A percentile compares a stretch with the other conserved stretches of the same genome.
Conservation (phyloP, 2,888 invertebrate genomes). For the Scaptodrosophila latifasciaeformis region DNA sequence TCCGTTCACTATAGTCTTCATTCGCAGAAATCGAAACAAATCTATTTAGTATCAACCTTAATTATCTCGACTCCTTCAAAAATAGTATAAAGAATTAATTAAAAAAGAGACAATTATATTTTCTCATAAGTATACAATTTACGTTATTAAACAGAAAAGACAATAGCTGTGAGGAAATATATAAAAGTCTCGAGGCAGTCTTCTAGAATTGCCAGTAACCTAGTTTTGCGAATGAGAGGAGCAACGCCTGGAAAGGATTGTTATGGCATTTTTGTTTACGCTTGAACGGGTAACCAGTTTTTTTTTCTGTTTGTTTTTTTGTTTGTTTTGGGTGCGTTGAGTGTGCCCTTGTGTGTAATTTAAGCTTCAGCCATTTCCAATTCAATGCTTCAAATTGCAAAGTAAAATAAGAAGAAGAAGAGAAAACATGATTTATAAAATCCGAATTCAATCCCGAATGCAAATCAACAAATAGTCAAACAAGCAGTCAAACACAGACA, state of each 20-base stretch:
- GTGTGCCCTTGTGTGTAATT: conserved; percentile 3
- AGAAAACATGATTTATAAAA: too few relatives aligned
- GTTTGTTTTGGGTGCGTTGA: not conserved
- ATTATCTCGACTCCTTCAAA: too few relatives aligned
- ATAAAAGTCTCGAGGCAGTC: too few relatives aligned
- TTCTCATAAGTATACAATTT: too few relatives aligned
- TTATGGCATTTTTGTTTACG: conserved; percentile 5
- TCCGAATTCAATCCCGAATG: not conserved
- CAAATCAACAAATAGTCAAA: conserved; percentile 25
- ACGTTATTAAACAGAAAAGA: not conserved
- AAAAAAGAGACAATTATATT: too few relatives aligned
- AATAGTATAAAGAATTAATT: too few relatives aligned
- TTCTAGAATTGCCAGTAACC: not conserved
- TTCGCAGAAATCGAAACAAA: too few relatives aligned
- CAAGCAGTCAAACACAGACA: conserved; percentile 6
- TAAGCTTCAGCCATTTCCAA: conserved; percentile 10
- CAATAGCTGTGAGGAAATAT: not conserved
- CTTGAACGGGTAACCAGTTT: not conserved
- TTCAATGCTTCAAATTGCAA: conserved; percentile 44
- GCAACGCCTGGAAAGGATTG: conserved; percentile 2
- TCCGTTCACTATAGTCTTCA: too few relatives aligned
- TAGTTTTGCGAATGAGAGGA: not conserved
- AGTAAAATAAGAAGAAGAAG: not conserved
- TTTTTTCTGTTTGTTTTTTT: not conserved
- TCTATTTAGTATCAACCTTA: too few relatives aligned